Evolutionary conservation across 2,113 vertebrate species (phyloP).

Genomic region (Silurus asotus): DNA sequence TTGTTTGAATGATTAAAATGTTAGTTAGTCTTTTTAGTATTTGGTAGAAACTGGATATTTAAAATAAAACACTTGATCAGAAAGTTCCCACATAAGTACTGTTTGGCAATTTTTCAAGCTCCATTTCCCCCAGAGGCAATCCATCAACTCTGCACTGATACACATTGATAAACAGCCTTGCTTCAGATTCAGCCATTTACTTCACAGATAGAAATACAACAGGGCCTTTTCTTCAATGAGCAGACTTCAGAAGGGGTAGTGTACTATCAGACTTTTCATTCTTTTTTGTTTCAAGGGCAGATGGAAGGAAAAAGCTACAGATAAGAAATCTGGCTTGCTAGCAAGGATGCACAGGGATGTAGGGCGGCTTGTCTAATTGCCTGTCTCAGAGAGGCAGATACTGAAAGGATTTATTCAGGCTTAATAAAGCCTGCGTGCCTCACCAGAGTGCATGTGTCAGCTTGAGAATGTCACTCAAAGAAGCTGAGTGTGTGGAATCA

Average conservation of each 20-base stretch:
- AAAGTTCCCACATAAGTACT: background rate
- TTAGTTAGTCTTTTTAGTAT: background rate
- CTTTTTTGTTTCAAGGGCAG: constrained; percentile 32
- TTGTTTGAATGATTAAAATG: background rate
- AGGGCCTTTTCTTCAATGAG: constrained; percentile 39
- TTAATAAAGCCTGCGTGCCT: constrained; percentile 49
- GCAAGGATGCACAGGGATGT: constrained; percentile 38
- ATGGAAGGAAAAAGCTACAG: constrained; percentile 43
- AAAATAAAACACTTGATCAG: background rate
- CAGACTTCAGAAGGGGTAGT: constrained; percentile 35
- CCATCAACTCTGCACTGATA: constrained; percentile 24
- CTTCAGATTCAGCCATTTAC: constrained; percentile 37
- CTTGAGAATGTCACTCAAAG: constrained; percentile 47
- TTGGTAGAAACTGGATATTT: background rate
- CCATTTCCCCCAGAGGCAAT: constrained; percentile 10
- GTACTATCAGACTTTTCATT: constrained; percentile 32
- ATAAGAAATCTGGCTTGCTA: constrained; percentile 44
- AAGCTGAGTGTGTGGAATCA: constrained; percentile 33
- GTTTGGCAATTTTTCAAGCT: background rate
- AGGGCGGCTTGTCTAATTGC: constrained; percentile 52
- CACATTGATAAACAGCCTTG: constrained; percentile 9
- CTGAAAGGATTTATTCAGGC: constrained; percentile 52
- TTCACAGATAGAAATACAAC: constrained; percentile 36
- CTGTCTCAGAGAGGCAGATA: constrained; percentile 48
- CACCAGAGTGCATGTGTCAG: constrained; percentile 48